These are phyloP conservation scores for Cistogaster globosa DNA, from an alignment of 2,888 invertebrate genomes.

Conservation along the genomic window DNA sequence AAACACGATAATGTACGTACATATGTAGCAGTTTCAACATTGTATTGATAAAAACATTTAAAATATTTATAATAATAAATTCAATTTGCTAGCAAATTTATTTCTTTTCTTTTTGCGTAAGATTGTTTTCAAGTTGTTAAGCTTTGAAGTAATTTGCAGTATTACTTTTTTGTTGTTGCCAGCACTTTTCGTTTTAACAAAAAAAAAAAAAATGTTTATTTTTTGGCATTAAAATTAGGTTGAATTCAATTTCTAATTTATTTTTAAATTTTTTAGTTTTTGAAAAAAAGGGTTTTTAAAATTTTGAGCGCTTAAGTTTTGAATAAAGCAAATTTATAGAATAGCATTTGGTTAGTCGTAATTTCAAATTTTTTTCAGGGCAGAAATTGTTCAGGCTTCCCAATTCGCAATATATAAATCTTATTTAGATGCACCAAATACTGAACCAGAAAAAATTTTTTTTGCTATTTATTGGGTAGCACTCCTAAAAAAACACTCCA, in stretches of 20 bases:
- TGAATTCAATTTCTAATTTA: neutral
- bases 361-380: no score
- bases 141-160: conserved; percentile 27
- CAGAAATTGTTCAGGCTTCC: no score
- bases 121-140: conserved; percentile 23
- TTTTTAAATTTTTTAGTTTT: no score
- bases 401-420: no score
- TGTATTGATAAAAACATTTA: conserved; percentile 41
- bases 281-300: conserved; percentile 2
- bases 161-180: neutral
- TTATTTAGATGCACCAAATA: no score
- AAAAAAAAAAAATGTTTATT: neutral
- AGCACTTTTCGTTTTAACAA: neutral
- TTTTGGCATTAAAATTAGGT: neutral
- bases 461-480: no score
- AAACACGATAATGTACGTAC: conserved; percentile 13
- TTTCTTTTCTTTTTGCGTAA: neutral
- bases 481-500: no score
- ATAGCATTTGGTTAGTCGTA: no score
- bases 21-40: conserved; percentile 11
- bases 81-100: conserved; percentile 43
- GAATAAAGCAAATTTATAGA: no score
- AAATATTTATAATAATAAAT: conserved; percentile 64
- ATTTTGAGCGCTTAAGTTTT: neutral
- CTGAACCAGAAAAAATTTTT: no score